phyloP scores from a whole-genome alignment of 2,888 invertebrate species.

The Agrypnus murinus region DNA sequence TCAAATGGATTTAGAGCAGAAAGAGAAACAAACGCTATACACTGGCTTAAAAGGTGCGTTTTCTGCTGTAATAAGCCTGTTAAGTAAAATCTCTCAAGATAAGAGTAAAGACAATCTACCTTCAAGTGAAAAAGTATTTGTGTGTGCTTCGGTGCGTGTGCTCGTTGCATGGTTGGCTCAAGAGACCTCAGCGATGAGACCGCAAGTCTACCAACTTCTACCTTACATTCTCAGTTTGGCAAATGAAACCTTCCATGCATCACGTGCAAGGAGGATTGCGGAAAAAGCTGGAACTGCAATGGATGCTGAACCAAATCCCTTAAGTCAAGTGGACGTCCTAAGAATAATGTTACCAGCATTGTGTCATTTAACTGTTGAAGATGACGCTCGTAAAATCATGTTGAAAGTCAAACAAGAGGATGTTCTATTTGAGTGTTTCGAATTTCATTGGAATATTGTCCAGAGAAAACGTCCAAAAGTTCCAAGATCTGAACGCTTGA shows the following conservation, averaged over 20 bases:
- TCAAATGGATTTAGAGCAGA: slow-evolving; percentile 88
- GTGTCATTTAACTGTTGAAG: slow-evolving; percentile 94
- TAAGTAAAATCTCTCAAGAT: slow-evolving; percentile 83
- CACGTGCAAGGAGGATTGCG: slow-evolving; percentile 78
- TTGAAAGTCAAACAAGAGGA: slow-evolving; percentile 87
- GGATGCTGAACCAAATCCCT: slow-evolving; percentile 66
- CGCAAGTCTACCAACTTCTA: slow-evolving; percentile 85
- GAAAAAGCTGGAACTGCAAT: slow-evolving; percentile 77
- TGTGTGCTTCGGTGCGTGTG: slow-evolving; percentile 90
- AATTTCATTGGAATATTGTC: slow-evolving; percentile 90
- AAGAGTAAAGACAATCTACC: slow-evolving; percentile 82
- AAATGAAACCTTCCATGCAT: slow-evolving; percentile 88
- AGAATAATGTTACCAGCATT: slow-evolving; percentile 90
- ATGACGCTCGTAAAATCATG: slow-evolving; percentile 87
- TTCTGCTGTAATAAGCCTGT: slow-evolving; percentile 84
- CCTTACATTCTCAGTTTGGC: slow-evolving; percentile 88
- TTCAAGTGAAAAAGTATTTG: slow-evolving; percentile 83
- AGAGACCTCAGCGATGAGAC: slow-evolving; percentile 91
- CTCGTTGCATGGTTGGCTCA: slow-evolving; percentile 93
- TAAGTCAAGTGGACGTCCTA: slow-evolving; percentile 79
- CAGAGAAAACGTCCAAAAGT: slow-evolving; percentile 89
- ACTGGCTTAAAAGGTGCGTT: slow-evolving; percentile 93
- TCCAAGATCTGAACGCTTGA: slow-evolving; percentile 85
- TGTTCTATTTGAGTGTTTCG: slow-evolving; percentile 84
- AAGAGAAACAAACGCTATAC: slow-evolving; percentile 93